Evolutionary conservation across 2,888 invertebrate genomes (phyloP), one percentile per base, ranked within the genome.

Genomic region (Troilus luridus): DNA sequence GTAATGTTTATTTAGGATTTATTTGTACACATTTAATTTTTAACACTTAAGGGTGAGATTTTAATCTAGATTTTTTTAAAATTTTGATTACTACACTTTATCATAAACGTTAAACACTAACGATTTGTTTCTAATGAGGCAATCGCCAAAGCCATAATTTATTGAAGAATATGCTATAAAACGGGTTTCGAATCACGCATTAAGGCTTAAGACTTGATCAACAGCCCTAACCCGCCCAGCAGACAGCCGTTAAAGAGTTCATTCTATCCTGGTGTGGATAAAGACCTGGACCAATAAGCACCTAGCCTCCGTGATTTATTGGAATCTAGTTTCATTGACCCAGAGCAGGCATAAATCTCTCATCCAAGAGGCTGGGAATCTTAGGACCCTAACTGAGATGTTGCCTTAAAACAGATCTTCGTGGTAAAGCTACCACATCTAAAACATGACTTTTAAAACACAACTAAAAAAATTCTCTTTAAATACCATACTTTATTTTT

Each of bases 181-280:
- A 27, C 27, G 41, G 72, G 27, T 77, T 77, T 77, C 8, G 8
- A 41, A 77, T 41, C 27, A 14, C 6, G 17, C 41, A 77, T 77
- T 77, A 41, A 41, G 72, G 41, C 17, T 77, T 41, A 8, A 1
- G 72, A 19, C 27, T 41, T 41, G 72, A 77, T 77, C 72, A 41
- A 77, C 7, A 41, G 19, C 27, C 10, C 1, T 9, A 41, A 77
- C 27, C 27, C 72, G 72, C 11, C 24, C 27, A 24, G 24, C 67
- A 67, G 67, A 41, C 27, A 27, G 72, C 72, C 72, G 72, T 41
- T 77, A 77, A 77, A 77, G 17, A 77, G 72, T 77, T 77, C 72
- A 77, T 77, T 67, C 14, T 9, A 64, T 3, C 10, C n/a, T 12
- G 64, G 41, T 41, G 41, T 41, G 41, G 64, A n/a, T 67, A 67